Evolutionary conservation across 2,113 vertebrate genomes (phyloP).

Genomic region (Brachypteracias leptosomus): DNA sequence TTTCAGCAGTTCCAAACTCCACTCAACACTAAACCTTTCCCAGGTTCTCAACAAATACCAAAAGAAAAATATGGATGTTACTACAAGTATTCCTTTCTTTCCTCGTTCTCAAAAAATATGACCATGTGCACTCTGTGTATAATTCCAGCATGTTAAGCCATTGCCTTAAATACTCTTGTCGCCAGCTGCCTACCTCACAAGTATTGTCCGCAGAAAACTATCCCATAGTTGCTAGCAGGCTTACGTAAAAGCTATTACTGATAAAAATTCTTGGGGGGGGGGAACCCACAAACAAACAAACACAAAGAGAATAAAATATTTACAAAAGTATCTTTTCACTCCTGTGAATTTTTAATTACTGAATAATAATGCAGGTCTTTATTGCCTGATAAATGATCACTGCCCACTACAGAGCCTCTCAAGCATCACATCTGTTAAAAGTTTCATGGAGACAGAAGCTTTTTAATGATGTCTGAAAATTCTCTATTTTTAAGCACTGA

Average conservation of each 20-base stretch:
- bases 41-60: not conserved
- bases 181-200: not conserved
- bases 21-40: not conserved
- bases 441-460: conserved; percentile 17
- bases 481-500: not conserved
- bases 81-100: not conserved
- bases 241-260: not conserved
- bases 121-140: not conserved
- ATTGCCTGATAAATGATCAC: conserved; percentile 51
- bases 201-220: not conserved
- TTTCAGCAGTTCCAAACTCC: not conserved
- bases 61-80: not conserved
- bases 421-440: conserved; percentile 46
- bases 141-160: not conserved
- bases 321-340: conserved; percentile 55
- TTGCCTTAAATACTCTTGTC: not conserved
- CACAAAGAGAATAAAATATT: conserved; percentile 63
- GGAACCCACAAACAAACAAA: not conserved
- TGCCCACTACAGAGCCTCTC: conserved; percentile 27
- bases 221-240: not conserved
- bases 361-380: conserved; percentile 60
- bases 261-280: not conserved
- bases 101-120: not conserved
- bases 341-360: conserved; percentile 74
- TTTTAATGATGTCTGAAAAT: conserved; percentile 27